Percentiles rank a stretch among this genome's conserved stretches.
These are phyloP conservation scores for Empidonax traillii DNA, from an alignment of 2,113 vertebrate species.

Conservation along the genomic window DNA sequence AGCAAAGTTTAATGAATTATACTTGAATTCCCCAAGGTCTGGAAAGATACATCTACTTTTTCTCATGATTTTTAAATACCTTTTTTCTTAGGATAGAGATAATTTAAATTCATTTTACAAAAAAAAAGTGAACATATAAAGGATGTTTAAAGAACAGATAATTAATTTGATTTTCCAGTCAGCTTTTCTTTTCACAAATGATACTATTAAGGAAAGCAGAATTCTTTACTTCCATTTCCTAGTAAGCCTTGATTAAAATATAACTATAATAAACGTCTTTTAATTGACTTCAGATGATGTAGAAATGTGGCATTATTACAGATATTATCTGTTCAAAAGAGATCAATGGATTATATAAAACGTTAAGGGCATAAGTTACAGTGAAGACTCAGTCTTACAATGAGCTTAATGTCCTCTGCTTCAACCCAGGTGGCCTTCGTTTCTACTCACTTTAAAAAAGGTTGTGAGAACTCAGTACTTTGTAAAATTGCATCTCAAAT, in stretches of 20 bases:
- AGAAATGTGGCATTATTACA: slow-evolving; percentile 3
- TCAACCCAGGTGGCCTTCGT: not conserved
- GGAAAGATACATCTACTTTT: not conserved
- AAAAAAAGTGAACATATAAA: not conserved
- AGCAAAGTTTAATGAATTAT: not conserved
- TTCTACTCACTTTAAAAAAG: not conserved
- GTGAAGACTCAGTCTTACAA: not conserved
- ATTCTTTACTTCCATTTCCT: not conserved
- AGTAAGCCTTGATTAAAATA: slow-evolving; percentile 37
- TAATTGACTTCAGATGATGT: slow-evolving; percentile 13
- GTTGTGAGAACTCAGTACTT: not conserved
- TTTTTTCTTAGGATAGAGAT: not conserved
- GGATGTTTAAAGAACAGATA: not conserved
- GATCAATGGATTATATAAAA: slow-evolving; percentile 46
- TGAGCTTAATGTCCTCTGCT: not conserved
- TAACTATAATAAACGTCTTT: not conserved
- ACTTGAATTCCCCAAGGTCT: not conserved
- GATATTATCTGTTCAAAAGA: not conserved
- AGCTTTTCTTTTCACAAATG: slow-evolving; percentile 31
- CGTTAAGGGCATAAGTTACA: slow-evolving; percentile 6
- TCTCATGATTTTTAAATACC: not conserved
- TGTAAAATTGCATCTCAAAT: not conserved
- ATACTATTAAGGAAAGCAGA: slow-evolving; percentile 7
- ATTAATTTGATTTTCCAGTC: slow-evolving; percentile 27
- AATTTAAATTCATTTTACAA: slow-evolving; percentile 29